Base-by-base conservation (phyloP, 2,888 invertebrate species). In the Branchipolynoe longqiensis region DNA sequence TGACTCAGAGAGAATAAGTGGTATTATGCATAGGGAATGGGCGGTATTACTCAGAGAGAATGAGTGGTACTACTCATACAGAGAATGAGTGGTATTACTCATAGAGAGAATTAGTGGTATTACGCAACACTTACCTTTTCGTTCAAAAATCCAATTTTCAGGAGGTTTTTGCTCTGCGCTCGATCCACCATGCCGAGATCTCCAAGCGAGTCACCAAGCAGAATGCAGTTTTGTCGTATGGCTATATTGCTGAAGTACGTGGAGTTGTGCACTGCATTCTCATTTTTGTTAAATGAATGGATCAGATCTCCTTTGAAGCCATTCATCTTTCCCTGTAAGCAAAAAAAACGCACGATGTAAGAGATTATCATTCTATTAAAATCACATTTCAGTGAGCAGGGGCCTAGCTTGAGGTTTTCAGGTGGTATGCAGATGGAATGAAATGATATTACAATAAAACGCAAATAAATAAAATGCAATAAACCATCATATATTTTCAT, bases 231-330 rank as follows among this genome's bases (percentile, higher is more conserved):
- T 8, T 90, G 90, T 22, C 93, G 88, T 64, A 92, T 90, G 54
- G 88, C 87, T 18, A 93, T 89, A 31, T 94, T 92, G 83, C 96
- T 95, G 92, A 97, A 97, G 93, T 98, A 98, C 78, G 97, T 96
- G 0, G 96, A 96, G 84, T 96, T 95, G 91, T 96, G 95, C 40
- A 98, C 95, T 0, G 96, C 97, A 6, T 96, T 96, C 93, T 98
- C 97, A 92, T 98, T 98, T 94, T 99, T 99, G 94, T 98, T 99
- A 93, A 96, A 97, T 0, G 97, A 96, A 93, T 99, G 98, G 88
- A 99, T 98, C 58, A 97, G 94, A 41, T 96, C 95, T 84, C 96
- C 96, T 90, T 96, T 95, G 91, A 98, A 97, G 14, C 94, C 95
- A 48, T 90, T 88, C 86, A 95, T 91, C 40, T 91, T 91, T 14